Conservation (phyloP, 2,888 invertebrate species). For the Lymantria monacha region DNA sequence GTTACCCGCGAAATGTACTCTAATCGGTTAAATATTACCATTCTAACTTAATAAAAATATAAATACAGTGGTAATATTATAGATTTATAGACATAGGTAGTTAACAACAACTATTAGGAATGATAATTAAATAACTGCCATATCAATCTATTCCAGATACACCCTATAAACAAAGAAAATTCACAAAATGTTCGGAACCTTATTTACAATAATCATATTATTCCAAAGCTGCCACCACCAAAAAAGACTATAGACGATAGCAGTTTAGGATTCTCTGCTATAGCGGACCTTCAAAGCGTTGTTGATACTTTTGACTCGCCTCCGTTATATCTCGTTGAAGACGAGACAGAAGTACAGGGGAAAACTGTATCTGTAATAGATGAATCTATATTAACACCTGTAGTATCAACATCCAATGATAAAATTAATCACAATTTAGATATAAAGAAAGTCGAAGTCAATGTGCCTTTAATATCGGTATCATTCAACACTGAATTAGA, state of each 20-base stretch:
- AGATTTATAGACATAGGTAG: no score
- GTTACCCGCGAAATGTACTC: no score
- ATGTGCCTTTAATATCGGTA: slow-evolving; percentile 12
- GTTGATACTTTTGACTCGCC: slow-evolving; percentile 14
- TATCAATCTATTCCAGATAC: slow-evolving; percentile 18
- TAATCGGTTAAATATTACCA: no score
- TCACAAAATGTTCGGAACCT: slow-evolving; percentile 29
- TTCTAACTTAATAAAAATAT: no score
- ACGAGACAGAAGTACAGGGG: slow-evolving; percentile 1
- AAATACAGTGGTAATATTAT: no score
- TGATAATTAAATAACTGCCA: no score
- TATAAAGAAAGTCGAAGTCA: neutral
- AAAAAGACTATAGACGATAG: slow-evolving; percentile 18
- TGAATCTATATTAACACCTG: slow-evolving; percentile 8
- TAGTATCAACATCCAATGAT: slow-evolving; percentile 20
- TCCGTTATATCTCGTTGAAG: slow-evolving; percentile 4
- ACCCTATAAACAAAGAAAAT: slow-evolving; percentile 41
- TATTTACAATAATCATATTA: slow-evolving; percentile 6
- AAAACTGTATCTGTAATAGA: slow-evolving; percentile 7
- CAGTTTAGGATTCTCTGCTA: slow-evolving; percentile 45
- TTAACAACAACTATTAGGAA: no score
- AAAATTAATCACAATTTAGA: neutral
- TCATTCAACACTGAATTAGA: slow-evolving; percentile 43
- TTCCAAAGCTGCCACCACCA: slow-evolving; percentile 15
- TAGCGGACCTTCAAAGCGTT: slow-evolving; percentile 41